A percentile compares a stretch with the other conserved stretches of the same genome.
phyloP scores from a whole-genome alignment of 2,888 invertebrate genomes.

The Calameuta idolon region DNA sequence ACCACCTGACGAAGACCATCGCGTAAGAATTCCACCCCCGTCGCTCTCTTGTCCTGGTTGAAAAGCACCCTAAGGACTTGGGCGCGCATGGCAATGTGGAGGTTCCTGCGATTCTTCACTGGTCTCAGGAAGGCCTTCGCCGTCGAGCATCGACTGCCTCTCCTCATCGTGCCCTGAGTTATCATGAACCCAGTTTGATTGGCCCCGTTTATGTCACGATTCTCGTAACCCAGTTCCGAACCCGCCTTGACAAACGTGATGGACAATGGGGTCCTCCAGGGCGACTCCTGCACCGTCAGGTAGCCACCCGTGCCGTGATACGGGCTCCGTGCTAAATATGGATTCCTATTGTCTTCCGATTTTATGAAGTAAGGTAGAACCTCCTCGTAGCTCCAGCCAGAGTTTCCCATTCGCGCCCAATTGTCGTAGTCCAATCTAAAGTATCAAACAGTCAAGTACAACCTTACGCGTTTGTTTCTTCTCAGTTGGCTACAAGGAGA shows the following conservation, averaged over 20 bases:
- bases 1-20: slow-evolving; percentile 73
- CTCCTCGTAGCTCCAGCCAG: slow-evolving; percentile 87
- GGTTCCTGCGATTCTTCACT: slow-evolving; percentile 79
- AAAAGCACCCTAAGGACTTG: slow-evolving; percentile 82
- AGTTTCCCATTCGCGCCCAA: slow-evolving; percentile 86
- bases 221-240: slow-evolving; percentile 83
- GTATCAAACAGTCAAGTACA: not conserved
- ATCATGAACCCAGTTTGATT: slow-evolving; percentile 89
- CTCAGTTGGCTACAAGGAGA: not conserved
- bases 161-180: slow-evolving; percentile 85
- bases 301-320: slow-evolving; percentile 86
- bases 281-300: slow-evolving; percentile 85
- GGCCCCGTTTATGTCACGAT: slow-evolving; percentile 85
- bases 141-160: slow-evolving; percentile 88
- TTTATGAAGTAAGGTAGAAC: slow-evolving; percentile 88
- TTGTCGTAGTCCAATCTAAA: slow-evolving; percentile 79
- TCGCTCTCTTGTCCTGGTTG: slow-evolving; percentile 76
- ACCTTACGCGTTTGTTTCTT: not conserved
- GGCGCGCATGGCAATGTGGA: slow-evolving; percentile 83
- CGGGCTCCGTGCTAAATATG: slow-evolving; percentile 79
- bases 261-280: slow-evolving; percentile 85
- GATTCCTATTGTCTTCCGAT: slow-evolving; percentile 89
- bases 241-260: slow-evolving; percentile 88
- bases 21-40: slow-evolving; percentile 80
- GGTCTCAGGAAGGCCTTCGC: slow-evolving; percentile 88